Evolutionary conservation across 2,113 vertebrate species (phyloP), one percentile per base, ranked within the genome.

Genomic region (Gadus macrocephalus): DNA sequence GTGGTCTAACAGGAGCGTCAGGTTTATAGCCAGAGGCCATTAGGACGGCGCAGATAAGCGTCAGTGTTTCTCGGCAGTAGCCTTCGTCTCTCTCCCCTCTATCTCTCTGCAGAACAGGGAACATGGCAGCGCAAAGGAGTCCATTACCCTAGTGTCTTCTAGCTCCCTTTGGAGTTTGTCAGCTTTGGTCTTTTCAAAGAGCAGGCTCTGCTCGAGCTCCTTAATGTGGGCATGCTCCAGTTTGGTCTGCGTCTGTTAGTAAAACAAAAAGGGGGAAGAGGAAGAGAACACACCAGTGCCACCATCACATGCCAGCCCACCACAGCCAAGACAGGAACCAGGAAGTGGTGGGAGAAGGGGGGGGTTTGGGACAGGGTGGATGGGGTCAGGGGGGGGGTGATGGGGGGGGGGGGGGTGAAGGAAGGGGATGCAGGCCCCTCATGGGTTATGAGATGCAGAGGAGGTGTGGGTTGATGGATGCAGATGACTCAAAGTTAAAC

Each of bases 171-270:
- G 97, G 89, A 99, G 97, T 95, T 98, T 99, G 90, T 98, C 97
- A 97, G 97, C 97, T 98, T 98, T 99, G 97, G 96, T 98, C 96
- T 98, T 99, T 98, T 98, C 97, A 99, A 98, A 98, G 93, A 98
- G 96, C 91, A 99, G 97, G 94, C 93, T 98, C 94, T 99, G 96
- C 93, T 99, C 96, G 92, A 99, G 96, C 93, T 99, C 97, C 97
- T 98, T 97, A 95, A 97, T 96, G 92, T 96, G 96, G 95, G 92
- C 97, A 97, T 98, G 97, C 94, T 99, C 97, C 97, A 98, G 94
- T 94, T 96, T 97, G 95, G 96, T 98, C 97, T 98, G 97, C 96
- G 96, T 99, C 97, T 98, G 97, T 98, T 98, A 98, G 97, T 98
- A 92, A 93, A 96, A 49, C 42, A 49, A 9, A 94, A 97, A n/a